Conservation (phyloP, 1,140 invertebrate species). For the Lamellibrachia luymesi region DNA sequence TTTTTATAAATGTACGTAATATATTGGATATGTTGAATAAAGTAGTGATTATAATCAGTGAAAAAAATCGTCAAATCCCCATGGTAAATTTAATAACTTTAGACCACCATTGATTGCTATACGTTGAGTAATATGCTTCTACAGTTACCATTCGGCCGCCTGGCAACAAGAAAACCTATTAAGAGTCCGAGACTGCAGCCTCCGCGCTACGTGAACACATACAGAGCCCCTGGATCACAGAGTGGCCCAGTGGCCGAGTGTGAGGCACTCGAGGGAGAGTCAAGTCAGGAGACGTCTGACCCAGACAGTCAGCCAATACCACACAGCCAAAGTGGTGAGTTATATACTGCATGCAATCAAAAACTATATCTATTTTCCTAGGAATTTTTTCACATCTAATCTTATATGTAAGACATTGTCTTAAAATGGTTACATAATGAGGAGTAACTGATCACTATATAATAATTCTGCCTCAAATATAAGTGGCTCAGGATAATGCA, state of each 20-base stretch:
- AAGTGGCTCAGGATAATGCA: not conserved
- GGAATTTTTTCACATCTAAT: too few relatives aligned
- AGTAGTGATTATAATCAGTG: too few relatives aligned
- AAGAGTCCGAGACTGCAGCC: not conserved
- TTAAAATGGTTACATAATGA: too few relatives aligned
- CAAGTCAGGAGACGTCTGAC: not conserved
- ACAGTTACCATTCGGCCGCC: not conserved
- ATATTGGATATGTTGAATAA: too few relatives aligned
- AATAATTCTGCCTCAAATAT: too few relatives aligned
- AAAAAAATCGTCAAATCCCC: too few relatives aligned
- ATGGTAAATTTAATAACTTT: too few relatives aligned
- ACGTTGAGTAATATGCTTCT: not conserved
- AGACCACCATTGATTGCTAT: too few relatives aligned
- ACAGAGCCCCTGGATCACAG: not conserved
- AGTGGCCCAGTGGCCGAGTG: not conserved
- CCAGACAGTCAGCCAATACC: not conserved
- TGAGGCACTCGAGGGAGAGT: not conserved
- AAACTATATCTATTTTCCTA: too few relatives aligned
- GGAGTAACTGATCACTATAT: too few relatives aligned
- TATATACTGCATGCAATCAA: not conserved
- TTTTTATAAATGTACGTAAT: too few relatives aligned
- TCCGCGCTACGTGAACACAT: not conserved
- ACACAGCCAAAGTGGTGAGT: not conserved
- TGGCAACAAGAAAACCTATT: not conserved
- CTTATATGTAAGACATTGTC: too few relatives aligned